A percentile compares a stretch with the other conserved stretches of the same genome.
These are phyloP conservation scores for Lasaia peninsularis DNA, from an alignment of 1,140 invertebrate genomes.

Conservation along the genomic window DNA sequence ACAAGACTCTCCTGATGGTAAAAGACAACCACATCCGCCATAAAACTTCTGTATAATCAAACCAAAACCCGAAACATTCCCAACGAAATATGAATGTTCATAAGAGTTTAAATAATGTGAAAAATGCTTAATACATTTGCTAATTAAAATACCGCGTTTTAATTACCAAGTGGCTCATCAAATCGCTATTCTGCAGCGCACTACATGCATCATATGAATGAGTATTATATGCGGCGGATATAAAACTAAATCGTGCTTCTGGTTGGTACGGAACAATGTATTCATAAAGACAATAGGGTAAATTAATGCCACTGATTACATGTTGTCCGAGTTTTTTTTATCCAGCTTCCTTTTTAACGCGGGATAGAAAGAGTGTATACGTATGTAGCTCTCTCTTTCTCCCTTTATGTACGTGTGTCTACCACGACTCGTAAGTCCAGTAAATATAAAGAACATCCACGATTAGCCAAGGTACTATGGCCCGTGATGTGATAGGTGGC, in stretches of 20 bases:
- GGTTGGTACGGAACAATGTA: neutral
- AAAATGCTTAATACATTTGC: slow-evolving; percentile 18
- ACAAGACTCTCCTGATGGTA: no score
- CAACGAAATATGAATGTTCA: no score
- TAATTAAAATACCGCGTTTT: slow-evolving; percentile 15
- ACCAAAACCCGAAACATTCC: neutral
- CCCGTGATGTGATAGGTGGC: no score
- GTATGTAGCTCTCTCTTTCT: no score
- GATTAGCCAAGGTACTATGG: no score
- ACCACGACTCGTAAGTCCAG: no score
- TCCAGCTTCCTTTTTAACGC: no score
- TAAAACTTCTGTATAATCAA: neutral
- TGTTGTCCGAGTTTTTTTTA: no score
- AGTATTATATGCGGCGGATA: neutral
- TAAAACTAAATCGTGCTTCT: slow-evolving; percentile 5
- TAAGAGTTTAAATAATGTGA: neutral
- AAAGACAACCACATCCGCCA: no score
- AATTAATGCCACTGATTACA: neutral
- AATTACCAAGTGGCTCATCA: slow-evolving; percentile 18
- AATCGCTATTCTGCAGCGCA: slow-evolving; percentile 7
- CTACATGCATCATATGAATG: neutral
- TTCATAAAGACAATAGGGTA: slow-evolving; percentile 2
- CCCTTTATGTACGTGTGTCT: no score
- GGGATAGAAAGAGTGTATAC: no score
- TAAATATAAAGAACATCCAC: no score